Base-by-base conservation (phyloP, 2,888 invertebrate genomes). In the Leptinotarsa juncta region DNA sequence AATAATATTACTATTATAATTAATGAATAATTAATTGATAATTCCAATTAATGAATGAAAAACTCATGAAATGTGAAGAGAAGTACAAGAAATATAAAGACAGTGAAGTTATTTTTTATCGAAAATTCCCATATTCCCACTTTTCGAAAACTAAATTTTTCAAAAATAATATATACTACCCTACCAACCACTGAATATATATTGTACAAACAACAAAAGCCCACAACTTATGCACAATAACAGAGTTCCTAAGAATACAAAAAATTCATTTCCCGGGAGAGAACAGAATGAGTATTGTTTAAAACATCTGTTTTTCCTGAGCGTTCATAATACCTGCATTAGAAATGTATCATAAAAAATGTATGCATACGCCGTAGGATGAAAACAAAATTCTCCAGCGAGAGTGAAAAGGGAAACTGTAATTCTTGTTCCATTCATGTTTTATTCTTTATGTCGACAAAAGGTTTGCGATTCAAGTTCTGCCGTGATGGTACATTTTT, bases 281-380 rank as follows among this genome's bases (percentile, higher is more conserved):
- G 15, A 23, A 57, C 57, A 4, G 20, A 57, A 23, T 23, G 57
- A 12, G 57, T 23, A 57, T 57, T 57, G 57, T 57, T 23, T 23
- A 12, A 20, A 23, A 26, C 57, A 57, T 26, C 3, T 57, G 57
- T 20, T 57, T 15, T 20, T 57, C 15, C 14, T 23, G 20, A 14
- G 14, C 23, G 20, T 57, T 57, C 57, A 57, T 57, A 57, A 57
- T 57, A 57, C 57, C 23, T 57, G 57, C 57, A 57, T 57, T 23
- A 57, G 23, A 26, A 26, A 57, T 57, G 57, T 26, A 15, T 57
- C 57, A 15, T 57, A 14, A 57, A 57, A 57, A 57, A 57, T 57
- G 23, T 57, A 57, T 57, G 57, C 20, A 57, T 23, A 15, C 57
- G 20, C 57, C 20, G 20, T 23, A 20, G 57, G 57, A 57, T 57